Evolutionary conservation across 2,797 vertebrate genomes (phyloP), one percentile per base, ranked within the genome.

Genomic region (Scolopax bukidnonensis): DNA sequence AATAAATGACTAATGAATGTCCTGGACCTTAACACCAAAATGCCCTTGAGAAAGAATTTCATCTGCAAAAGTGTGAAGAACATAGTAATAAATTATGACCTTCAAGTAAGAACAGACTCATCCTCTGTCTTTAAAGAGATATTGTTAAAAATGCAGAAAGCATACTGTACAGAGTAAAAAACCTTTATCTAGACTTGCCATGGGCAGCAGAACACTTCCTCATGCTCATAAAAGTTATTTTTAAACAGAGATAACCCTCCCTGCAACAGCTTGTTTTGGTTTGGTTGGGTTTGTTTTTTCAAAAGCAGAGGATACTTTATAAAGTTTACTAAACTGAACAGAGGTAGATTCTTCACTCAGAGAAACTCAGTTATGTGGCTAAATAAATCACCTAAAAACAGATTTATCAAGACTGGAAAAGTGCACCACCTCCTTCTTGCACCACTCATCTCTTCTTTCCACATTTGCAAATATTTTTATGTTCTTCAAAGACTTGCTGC

Each of bases 391-490:
- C 7, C 16, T 30, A 12, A 60, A 80, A 47, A 38, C 47, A 7
- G 33, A 30, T 5, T 19, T 53, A 92, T 25, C 59, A 41, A 53
- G 20, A 43, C 59, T 76, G 38, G 67, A 85, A 38, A 93, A 89
- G 60, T 2, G 11, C 32, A n/a, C 48, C 43, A 74, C 48, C 32
- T 78, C n/a, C 40, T 92, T 54, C 78, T 79, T 74, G 21, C 41
- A 68, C 47, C 63, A 71, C 50, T 45, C 76, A 61, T 36, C 56
- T 86, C 64, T 56, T 60, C 79, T 73, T 79, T 80, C 89, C 67
- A 74, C 64, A 67, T 87, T 33, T 71, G 65, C 75, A 84, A 90
- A 85, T 90, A 89, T 56, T 92, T 90, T 88, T 65, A 28, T 40
- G 27, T 12, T 91, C 69, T 87, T 79, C 86, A 89, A 73, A 88